A percentile compares a stretch with the other conserved stretches of the same genome.
Conservation (phyloP, 2,113 vertebrate genomes). For the Perognathus longimembris region DNA sequence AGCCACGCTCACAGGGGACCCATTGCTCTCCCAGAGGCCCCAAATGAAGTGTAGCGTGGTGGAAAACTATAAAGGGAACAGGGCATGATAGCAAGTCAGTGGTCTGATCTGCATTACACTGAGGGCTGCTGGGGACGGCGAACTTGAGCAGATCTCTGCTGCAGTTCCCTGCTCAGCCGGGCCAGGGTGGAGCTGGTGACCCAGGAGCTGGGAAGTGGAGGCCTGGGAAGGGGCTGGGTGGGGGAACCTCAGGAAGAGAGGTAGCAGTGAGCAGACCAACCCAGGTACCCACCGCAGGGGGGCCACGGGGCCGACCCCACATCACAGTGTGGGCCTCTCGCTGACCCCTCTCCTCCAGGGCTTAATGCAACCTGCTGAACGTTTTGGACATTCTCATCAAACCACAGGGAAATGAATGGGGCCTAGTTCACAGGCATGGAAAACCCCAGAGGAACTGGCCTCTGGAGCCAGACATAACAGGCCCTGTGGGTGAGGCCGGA, state of each 20-base stretch:
- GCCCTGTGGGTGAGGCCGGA: slow-evolving; percentile 63
- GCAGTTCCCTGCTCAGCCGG: neutral
- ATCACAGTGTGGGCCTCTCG: slow-evolving; percentile 49
- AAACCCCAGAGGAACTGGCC: slow-evolving; percentile 74
- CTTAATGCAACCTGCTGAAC: slow-evolving; percentile 70
- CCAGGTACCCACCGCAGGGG: neutral
- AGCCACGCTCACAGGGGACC: neutral
- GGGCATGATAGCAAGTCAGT: neutral
- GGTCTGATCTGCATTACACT: neutral
- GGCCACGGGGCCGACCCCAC: neutral
- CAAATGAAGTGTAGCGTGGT: slow-evolving; percentile 31
- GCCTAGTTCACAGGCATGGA: slow-evolving; percentile 74
- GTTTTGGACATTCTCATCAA: slow-evolving; percentile 67
- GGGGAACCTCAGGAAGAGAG: neutral
- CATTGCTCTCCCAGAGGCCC: neutral
- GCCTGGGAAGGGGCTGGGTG: neutral
- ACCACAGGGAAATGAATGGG: slow-evolving; percentile 77
- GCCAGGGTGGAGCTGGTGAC: slow-evolving; percentile 33
- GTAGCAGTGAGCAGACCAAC: neutral
- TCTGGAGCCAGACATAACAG: slow-evolving; percentile 75
- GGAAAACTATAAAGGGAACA: slow-evolving; percentile 10
- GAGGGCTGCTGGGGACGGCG: neutral
- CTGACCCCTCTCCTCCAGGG: slow-evolving; percentile 70
- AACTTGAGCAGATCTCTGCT: neutral
- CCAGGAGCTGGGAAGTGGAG: neutral